Percentiles rank a stretch among this genome's conserved stretches.
These are phyloP conservation scores for Rotaria sp. DNA, from an alignment of 2,888 invertebrate genomes.

Conservation along the genomic window DNA sequence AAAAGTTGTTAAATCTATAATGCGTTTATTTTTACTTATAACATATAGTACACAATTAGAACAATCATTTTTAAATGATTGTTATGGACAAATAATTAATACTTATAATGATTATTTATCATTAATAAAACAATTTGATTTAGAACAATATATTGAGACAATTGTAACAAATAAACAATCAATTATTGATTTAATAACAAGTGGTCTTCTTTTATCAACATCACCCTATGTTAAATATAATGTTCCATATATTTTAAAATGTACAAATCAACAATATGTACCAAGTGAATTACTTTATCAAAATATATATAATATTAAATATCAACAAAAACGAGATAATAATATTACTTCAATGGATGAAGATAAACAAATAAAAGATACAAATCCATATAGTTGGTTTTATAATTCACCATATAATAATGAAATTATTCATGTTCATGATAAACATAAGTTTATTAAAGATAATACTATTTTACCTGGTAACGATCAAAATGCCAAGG, in stretches of 20 bases:
- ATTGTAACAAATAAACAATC: background rate
- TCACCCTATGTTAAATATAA: constrained; percentile 37
- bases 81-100: constrained; percentile 63
- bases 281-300: background rate
- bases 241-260: constrained; percentile 25
- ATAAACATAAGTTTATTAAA: background rate
- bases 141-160: constrained; percentile 32
- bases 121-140: background rate
- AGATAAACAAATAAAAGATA: background rate
- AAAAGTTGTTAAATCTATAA: constrained; percentile 71
- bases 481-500: background rate
- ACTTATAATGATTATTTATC: constrained; percentile 19
- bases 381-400: background rate
- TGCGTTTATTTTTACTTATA: constrained; percentile 71
- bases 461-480: background rate
- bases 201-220: constrained; percentile 31
- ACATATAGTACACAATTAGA: constrained; percentile 86
- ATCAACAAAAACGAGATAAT: background rate
- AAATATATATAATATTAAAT: background rate
- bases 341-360: background rate
- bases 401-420: constrained; percentile 9
- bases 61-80: constrained; percentile 78
- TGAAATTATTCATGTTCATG: background rate
- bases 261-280: background rate
- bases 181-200: constrained; percentile 30